A percentile compares a stretch with the other conserved stretches of the same genome.
Evolutionary conservation across 2,888 invertebrate genomes (phyloP).

Genomic region (Hymenopus coronatus): DNA sequence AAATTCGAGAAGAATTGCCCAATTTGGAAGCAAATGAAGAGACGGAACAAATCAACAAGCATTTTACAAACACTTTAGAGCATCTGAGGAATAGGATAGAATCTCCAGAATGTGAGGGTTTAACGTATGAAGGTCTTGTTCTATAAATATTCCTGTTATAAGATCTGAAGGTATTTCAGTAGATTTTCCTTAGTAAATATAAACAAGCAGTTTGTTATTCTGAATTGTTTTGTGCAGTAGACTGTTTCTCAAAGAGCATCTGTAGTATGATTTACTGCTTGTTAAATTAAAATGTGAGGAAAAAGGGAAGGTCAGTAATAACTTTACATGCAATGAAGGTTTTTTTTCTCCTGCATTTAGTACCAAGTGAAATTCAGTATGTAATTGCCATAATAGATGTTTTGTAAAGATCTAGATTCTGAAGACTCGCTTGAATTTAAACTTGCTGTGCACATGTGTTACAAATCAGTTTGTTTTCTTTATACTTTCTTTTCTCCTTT

Average conservation of each 20-base stretch:
- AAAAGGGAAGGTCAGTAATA: not conserved
- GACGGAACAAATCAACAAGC: conserved; percentile 93
- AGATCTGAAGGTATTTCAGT: not conserved
- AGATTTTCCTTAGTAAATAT: not conserved
- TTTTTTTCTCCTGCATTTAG: not conserved
- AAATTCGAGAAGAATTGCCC: conserved; percentile 89
- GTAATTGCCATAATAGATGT: not conserved
- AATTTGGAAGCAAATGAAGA: conserved; percentile 94
- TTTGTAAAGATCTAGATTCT: not conserved
- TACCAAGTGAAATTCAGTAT: not conserved
- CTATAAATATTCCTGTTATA: conserved; percentile 42
- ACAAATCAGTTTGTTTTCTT: too few species aligned
- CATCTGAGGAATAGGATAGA: conserved; percentile 72
- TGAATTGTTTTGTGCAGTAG: not conserved
- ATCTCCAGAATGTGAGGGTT: conserved; percentile 62
- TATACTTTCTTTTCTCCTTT: too few species aligned
- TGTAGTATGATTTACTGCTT: not conserved
- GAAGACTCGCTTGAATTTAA: not conserved
- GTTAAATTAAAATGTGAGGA: not conserved
- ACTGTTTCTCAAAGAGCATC: not conserved
- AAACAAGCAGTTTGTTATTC: not conserved
- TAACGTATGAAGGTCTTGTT: conserved; percentile 63
- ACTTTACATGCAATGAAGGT: not conserved
- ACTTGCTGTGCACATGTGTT: not conserved
- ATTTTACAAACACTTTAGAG: conserved; percentile 86